Conservation (phyloP, 2,888 invertebrate species). For the Frankliniella fusca region DNA sequence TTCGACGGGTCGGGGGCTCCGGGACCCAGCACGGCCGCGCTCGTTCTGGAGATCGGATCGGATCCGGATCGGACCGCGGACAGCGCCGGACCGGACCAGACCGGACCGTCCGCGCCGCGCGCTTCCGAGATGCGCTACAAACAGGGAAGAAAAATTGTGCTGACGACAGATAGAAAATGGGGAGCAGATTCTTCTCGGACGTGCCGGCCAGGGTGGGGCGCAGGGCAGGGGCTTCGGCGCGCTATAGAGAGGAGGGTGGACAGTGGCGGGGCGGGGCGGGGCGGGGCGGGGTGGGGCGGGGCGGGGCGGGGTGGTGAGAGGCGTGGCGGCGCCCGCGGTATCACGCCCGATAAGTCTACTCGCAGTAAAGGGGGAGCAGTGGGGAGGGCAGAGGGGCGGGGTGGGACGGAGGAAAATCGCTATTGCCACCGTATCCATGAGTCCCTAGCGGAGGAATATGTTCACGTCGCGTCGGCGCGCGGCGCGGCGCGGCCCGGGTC, state of each 20-base stretch:
- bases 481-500: no score
- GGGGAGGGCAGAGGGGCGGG: not conserved
- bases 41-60: no score
- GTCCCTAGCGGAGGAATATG: slow-evolving; percentile 6
- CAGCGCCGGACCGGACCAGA: not conserved
- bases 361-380: not conserved
- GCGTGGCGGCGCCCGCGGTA: slow-evolving; percentile 6
- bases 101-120: not conserved
- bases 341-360: slow-evolving; percentile 6
- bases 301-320: not conserved
- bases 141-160: slow-evolving; percentile 26
- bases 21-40: not conserved
- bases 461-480: not conserved
- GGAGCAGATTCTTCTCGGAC: slow-evolving; percentile 22
- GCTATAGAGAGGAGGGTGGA: not conserved
- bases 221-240: not conserved
- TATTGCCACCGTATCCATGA: not conserved
- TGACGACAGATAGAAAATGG: slow-evolving; percentile 26
- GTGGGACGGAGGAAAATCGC: not conserved
- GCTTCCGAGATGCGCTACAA: not conserved
- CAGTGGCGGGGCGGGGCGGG: not conserved
- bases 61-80: not conserved
- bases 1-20: not conserved
- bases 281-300: not conserved
- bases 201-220: not conserved